phyloP scores from a whole-genome alignment of 2,888 invertebrate genomes.

The Drosophila setosimentum region DNA sequence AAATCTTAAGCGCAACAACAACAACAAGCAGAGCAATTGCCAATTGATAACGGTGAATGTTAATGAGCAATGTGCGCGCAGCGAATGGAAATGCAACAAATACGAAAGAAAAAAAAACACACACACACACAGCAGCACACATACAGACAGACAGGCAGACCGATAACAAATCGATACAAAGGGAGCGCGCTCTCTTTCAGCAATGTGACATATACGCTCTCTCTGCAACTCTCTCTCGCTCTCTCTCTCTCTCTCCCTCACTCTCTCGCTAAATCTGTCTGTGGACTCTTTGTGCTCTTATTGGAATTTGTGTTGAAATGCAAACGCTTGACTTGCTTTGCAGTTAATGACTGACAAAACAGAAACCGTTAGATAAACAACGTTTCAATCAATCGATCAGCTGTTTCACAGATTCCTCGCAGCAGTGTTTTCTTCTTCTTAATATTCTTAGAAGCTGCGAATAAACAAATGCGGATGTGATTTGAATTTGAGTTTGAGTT shows the following conservation, averaged over 20 bases:
- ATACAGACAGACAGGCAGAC: neutral
- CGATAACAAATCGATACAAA: conserved; percentile 44
- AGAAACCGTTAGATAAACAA: conserved; percentile 5
- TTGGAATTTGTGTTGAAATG: conserved; percentile 28
- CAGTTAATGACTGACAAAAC: conserved; percentile 3
- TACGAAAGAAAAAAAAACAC: conserved; percentile 25
- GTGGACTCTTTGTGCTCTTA: neutral
- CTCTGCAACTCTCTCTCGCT: neutral
- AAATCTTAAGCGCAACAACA: conserved; percentile 48
- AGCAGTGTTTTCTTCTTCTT: neutral
- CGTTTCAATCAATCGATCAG: conserved; percentile 27
- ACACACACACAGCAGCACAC: conserved; percentile 3
- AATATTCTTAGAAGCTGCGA: conserved; percentile 33
- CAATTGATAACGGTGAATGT: conserved; percentile 64
- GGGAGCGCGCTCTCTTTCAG: neutral
- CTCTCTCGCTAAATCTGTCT: neutral
- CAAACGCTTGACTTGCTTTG: conserved; percentile 12
- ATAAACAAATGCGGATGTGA: neutral
- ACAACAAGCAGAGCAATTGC: conserved; percentile 9
- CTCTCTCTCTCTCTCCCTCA: conserved; percentile 6
- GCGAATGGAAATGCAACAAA: conserved; percentile 56
- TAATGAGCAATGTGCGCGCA: conserved; percentile 52
- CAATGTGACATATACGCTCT: conserved; percentile 1
- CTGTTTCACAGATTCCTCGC: conserved; percentile 16
- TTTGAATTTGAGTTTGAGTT: neutral